Evolutionary conservation across 2,888 invertebrate species (phyloP).

Genomic region (Spatulosminthurus flaviceps): DNA sequence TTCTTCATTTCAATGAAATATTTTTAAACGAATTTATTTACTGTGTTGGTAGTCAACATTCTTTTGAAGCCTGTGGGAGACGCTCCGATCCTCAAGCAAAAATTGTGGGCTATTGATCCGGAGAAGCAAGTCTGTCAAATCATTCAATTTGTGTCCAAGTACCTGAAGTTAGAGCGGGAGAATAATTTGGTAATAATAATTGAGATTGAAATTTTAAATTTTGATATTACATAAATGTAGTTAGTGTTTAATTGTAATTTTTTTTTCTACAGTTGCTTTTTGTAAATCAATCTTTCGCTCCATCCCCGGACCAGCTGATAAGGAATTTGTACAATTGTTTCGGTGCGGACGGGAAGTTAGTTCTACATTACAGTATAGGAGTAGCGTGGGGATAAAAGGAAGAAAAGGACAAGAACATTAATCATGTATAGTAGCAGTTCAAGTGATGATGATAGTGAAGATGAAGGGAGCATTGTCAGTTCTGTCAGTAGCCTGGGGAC

Average conservation of each 20-base stretch:
- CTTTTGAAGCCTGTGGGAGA: conserved; percentile 93
- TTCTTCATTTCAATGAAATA: too few species aligned
- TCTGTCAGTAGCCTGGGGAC: conserved; percentile 22
- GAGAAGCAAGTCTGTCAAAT: conserved; percentile 88
- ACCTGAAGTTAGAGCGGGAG: conserved; percentile 82
- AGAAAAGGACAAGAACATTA: conserved; percentile 63
- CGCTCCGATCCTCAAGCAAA: conserved; percentile 96
- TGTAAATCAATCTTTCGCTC: conserved; percentile 97
- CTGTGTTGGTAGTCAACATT: conserved; percentile 79
- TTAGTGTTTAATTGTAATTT: too few species aligned
- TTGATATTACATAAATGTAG: too few species aligned
- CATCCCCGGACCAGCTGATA: conserved; percentile 91
- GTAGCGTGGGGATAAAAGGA: conserved; percentile 99
- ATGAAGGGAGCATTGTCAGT: conserved; percentile 28
- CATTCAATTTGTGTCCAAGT: conserved; percentile 88
- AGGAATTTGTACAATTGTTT: conserved; percentile 92
- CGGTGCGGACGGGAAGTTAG: conserved; percentile 92
- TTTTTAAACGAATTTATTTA: background rate
- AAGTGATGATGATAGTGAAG: conserved; percentile 6
- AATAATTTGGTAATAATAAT: conserved; percentile 90
- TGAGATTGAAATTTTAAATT: too few species aligned
- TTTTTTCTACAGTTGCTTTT: conserved; percentile 94
- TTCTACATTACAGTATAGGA: conserved; percentile 93
- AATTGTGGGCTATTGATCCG: conserved; percentile 92
- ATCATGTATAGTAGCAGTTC: conserved; percentile 26